A percentile compares a stretch with the other conserved stretches of the same genome.
Evolutionary conservation across 2,888 invertebrate species (phyloP).

Genomic region (Candidula unifasciata): DNA sequence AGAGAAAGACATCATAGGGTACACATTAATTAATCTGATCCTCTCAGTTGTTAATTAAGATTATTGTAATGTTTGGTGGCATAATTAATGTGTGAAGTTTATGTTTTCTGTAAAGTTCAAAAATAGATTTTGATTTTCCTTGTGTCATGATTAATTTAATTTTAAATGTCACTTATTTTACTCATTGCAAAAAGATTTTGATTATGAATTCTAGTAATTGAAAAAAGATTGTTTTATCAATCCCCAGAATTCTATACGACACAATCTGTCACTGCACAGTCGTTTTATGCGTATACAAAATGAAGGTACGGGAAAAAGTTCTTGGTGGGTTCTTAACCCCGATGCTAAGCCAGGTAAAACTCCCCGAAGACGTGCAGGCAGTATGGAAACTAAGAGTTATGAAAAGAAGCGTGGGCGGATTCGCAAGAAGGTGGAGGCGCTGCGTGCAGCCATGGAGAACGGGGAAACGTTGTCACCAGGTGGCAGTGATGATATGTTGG

Average conservation of each 20-base stretch:
- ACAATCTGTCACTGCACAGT: constrained; percentile 81
- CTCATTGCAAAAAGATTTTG: background rate
- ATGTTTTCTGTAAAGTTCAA: too few species aligned
- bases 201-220: background rate
- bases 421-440: constrained; percentile 89
- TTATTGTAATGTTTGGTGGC: too few species aligned
- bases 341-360: constrained; percentile 99
- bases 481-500: constrained; percentile 83
- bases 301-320: constrained; percentile 89
- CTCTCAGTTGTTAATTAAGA: too few species aligned
- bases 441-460: constrained; percentile 71
- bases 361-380: constrained; percentile 95
- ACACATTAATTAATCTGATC: too few species aligned
- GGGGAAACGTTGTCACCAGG: constrained; percentile 61
- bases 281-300: constrained; percentile 81
- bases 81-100: too few species aligned
- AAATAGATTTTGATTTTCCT: too few species aligned
- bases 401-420: constrained; percentile 91
- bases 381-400: constrained; percentile 92
- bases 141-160: too few species aligned
- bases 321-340: constrained; percentile 98
- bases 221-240: background rate
- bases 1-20: too few species aligned
- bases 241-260: constrained; percentile 81
- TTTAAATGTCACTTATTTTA: background rate